Conservation (phyloP, 2,888 invertebrate genomes). For the Hipparchia semele region DNA sequence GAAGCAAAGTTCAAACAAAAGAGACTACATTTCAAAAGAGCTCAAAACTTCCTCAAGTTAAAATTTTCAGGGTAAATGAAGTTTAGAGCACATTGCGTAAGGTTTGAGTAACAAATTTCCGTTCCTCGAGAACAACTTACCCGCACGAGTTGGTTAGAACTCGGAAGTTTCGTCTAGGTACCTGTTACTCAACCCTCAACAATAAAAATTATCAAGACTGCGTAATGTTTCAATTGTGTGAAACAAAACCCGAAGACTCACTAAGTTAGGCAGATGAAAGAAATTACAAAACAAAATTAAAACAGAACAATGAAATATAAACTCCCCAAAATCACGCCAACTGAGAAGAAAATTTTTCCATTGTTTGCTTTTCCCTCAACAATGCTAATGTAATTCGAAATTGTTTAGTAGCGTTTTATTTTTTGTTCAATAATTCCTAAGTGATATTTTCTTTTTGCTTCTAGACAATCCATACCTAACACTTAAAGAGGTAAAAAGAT, state of each 20-base stretch:
- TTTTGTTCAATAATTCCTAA: neutral
- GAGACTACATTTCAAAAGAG: conserved; percentile 2
- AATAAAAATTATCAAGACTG: neutral
- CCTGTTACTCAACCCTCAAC: too few species aligned
- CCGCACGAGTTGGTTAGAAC: neutral
- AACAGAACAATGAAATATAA: conserved; percentile 6
- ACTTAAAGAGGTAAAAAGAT: too few species aligned
- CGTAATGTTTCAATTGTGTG: conserved; percentile 5
- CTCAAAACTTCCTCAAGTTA: neutral
- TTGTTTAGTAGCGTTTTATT: neutral
- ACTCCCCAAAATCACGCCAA: conserved; percentile 5
- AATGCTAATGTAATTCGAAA: neutral
- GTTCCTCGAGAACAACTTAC: neutral
- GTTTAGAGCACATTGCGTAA: conserved; percentile 1
- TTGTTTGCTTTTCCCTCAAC: neutral
- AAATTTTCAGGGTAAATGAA: neutral
- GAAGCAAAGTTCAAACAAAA: conserved; percentile 1
- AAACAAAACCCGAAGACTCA: neutral
- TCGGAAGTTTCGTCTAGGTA: too few species aligned
- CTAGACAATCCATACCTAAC: neutral
- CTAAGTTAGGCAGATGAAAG: neutral
- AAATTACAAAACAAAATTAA: neutral
- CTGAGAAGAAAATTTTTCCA: neutral
- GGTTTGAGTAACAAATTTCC: conserved; percentile 2
- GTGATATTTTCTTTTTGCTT: too few species aligned